phyloP scores from a whole-genome alignment of 1,140 invertebrate species.

The Drosophila sechellia region DNA sequence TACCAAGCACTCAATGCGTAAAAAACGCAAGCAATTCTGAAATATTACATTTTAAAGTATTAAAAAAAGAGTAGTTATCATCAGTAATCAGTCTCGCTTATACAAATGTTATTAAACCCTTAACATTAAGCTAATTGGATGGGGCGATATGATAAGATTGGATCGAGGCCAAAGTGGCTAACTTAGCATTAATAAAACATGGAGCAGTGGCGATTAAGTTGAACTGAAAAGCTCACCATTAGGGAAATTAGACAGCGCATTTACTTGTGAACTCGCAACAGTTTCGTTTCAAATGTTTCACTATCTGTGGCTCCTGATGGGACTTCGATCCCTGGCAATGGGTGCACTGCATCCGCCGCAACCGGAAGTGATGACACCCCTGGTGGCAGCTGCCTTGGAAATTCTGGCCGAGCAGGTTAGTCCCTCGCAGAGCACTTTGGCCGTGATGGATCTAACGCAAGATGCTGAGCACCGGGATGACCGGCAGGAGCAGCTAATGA shows the following conservation, averaged over 20 bases:
- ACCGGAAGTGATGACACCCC: background rate
- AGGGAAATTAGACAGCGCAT: background rate
- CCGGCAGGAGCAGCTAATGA: constrained; percentile 23
- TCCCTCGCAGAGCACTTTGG: constrained; percentile 36
- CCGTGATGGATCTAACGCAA: constrained; percentile 40
- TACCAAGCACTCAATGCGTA: background rate
- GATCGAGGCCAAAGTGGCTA: too few relatives aligned
- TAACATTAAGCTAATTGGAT: constrained; percentile 26
- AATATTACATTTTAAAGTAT: background rate
- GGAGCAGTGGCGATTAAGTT: constrained; percentile 4
- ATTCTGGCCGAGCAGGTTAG: constrained; percentile 44
- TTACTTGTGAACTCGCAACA: background rate
- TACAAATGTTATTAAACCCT: too few relatives aligned
- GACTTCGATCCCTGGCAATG: background rate
- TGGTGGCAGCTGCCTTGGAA: constrained; percentile 36
- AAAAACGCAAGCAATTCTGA: background rate
- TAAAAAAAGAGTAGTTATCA: too few relatives aligned
- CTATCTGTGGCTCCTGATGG: constrained; percentile 15
- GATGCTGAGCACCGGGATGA: background rate
- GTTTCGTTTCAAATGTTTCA: constrained; percentile 5
- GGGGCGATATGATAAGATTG: background rate
- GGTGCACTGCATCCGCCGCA: constrained; percentile 19
- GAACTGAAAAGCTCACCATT: constrained; percentile 13
- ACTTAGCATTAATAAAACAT: background rate
- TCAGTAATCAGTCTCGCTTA: too few relatives aligned